phyloP scores from a whole-genome alignment of 2,888 invertebrate species.

The Meiosimyza decipiens region DNA sequence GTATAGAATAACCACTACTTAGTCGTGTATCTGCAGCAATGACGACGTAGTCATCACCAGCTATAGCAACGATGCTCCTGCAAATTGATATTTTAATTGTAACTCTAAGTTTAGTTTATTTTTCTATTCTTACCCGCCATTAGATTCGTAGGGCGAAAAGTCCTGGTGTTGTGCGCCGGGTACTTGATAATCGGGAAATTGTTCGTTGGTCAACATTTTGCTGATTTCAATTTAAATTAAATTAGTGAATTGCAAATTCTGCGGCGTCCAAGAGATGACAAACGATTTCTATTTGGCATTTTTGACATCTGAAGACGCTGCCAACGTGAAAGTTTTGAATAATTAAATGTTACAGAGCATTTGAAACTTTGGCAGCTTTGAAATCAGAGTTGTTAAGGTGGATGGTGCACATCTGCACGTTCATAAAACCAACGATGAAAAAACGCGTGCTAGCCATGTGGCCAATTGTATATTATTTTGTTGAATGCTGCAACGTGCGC shows the following conservation, averaged over 20 bases:
- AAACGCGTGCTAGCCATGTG: too few relatives aligned
- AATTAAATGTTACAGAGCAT: too few relatives aligned
- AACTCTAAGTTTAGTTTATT: constrained; percentile 26
- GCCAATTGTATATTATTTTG: too few relatives aligned
- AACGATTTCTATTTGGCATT: constrained; percentile 46
- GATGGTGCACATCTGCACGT: too few relatives aligned
- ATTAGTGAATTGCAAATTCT: constrained; percentile 34
- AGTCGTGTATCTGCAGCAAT: constrained; percentile 96
- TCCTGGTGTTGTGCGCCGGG: constrained; percentile 67
- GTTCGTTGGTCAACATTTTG: constrained; percentile 55
- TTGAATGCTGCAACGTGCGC: too few relatives aligned
- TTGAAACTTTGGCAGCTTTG: too few relatives aligned
- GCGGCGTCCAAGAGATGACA: constrained; percentile 53
- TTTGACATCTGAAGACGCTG: background rate
- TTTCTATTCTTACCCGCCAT: constrained; percentile 75
- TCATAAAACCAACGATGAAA: too few relatives aligned
- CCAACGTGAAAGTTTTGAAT: too few relatives aligned
- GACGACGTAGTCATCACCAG: constrained; percentile 94
- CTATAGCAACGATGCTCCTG: constrained; percentile 95
- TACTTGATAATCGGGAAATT: constrained; percentile 65
- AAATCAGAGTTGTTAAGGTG: too few relatives aligned
- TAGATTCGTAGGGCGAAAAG: constrained; percentile 79
- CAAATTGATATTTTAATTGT: constrained; percentile 46
- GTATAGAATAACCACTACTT: constrained; percentile 90
- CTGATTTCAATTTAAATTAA: constrained; percentile 4